Evolutionary conservation across 2,888 invertebrate genomes (phyloP).

Genomic region (Cephus sareptanus): DNA sequence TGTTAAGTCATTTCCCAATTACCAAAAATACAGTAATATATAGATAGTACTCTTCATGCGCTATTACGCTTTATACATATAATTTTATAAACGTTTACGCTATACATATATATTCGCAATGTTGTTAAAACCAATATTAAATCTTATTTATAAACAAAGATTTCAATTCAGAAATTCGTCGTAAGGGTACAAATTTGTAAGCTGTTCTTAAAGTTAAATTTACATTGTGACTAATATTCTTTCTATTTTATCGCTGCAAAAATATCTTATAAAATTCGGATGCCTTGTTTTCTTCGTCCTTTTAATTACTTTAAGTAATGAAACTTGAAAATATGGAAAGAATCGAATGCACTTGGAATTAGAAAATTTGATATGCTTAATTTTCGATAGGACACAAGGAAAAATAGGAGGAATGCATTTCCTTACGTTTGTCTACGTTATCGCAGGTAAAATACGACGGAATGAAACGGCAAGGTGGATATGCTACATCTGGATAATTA

Average conservation of each 20-base stretch:
- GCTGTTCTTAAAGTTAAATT: neutral
- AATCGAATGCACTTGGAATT: neutral
- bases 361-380: neutral
- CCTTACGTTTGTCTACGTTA: neutral
- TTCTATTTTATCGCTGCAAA: neutral
- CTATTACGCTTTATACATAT: neutral
- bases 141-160: neutral
- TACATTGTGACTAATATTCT: neutral
- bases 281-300: too few species aligned
- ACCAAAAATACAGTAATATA: too few species aligned
- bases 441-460: neutral
- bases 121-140: neutral
- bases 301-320: neutral
- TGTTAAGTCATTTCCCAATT: neutral
- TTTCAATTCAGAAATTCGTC: neutral
- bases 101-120: neutral
- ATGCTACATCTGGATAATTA: neutral
- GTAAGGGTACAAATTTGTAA: neutral
- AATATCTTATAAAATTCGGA: neutral
- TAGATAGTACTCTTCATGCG: too few species aligned
- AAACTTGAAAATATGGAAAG: neutral
- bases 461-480: neutral
- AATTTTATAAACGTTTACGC: neutral
- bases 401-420: neutral
- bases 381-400: neutral